Percentiles rank a stretch among this genome's conserved stretches.
Conservation (phyloP, 2,888 invertebrate species). For the Camptogramma bilineatum region DNA sequence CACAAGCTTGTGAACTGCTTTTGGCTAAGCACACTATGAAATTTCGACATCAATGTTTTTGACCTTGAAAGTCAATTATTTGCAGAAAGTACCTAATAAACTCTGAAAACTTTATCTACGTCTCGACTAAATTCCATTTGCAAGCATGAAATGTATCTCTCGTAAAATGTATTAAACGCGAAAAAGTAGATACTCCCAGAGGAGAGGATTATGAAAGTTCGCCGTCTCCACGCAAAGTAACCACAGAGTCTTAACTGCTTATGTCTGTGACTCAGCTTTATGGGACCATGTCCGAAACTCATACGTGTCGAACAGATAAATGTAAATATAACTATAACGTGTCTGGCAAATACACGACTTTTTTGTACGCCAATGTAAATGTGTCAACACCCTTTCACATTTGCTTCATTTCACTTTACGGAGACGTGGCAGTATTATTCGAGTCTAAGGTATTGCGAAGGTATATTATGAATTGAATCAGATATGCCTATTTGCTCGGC, state of each 20-base stretch:
- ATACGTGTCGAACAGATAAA: neutral
- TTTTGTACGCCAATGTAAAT: neutral
- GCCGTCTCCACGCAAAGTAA: slow-evolving; percentile 19
- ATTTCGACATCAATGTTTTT: slow-evolving; percentile 1
- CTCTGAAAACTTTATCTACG: slow-evolving; percentile 11
- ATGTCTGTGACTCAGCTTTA: slow-evolving; percentile 20
- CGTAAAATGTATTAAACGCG: slow-evolving; percentile 19
- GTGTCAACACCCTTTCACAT: slow-evolving; percentile 12
- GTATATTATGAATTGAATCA: slow-evolving; percentile 20
- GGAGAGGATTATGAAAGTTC: slow-evolving; percentile 33
- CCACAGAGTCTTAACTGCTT: slow-evolving; percentile 19
- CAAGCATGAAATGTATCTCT: slow-evolving; percentile 16
- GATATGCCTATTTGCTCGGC: slow-evolving; percentile 50
- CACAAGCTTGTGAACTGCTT: slow-evolving; percentile 12
- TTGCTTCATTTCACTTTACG: slow-evolving; percentile 15
- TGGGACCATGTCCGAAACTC: slow-evolving; percentile 1
- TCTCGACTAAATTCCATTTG: slow-evolving; percentile 5
- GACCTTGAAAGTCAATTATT: slow-evolving; percentile 5
- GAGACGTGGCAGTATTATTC: slow-evolving; percentile 21
- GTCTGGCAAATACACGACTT: neutral
- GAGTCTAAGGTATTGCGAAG: slow-evolving; percentile 27
- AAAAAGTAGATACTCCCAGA: slow-evolving; percentile 24
- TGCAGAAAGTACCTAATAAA: slow-evolving; percentile 10
- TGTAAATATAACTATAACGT: neutral
- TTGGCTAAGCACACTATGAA: slow-evolving; percentile 1